Base-by-base conservation (phyloP, 2,797 vertebrate species). In the Aythya fuligula region DNA sequence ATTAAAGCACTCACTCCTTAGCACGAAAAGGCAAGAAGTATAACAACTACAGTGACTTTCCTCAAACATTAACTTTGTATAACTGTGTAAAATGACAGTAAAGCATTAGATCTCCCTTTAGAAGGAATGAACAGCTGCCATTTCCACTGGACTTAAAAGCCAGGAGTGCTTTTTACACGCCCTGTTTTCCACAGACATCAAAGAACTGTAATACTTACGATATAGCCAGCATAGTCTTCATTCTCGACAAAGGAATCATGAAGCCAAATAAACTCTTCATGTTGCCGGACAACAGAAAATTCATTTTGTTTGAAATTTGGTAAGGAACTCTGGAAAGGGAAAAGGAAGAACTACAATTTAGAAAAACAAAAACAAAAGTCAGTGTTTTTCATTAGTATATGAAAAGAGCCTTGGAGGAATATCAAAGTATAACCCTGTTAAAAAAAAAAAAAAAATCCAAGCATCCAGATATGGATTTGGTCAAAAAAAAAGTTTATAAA, bases 221-320 rank as follows among this genome's bases (percentile, higher is more conserved):
- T 99, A 95, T 99, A 99, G 91, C 99, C 99, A 60, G 99, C 99
- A 85, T 99, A 99, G 54, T 99, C 99, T 97, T 99, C 99, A 41
- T 99, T 99, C 96, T 99, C 99, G 90, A 99, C 98, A 34, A 99
- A 99, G 47, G 99, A 99, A 98, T 99, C 99, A 43, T 99, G 99
- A 94, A 99, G 99, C 99, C 99, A 99, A 97, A 99, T 99, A 96
- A 99, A 99, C 94, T 99, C 99, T 87, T 99, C 99, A 54, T 99
- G 99, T 97, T 99, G 99, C 91, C 99, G 98, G 51, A 99, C 99
- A 97, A 99, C 99, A 13, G 99, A 99, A 98, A 99, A 99, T 96
- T 99, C 99, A 8, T 98, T 99, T 98, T 99, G 99, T 98, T 99
- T 99, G 95, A 99, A 99, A 98, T 99, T 99, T 51, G 99, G 98